Conservation (phyloP, 2,888 invertebrate genomes). For the Cyrtodaria siliqua region DNA sequence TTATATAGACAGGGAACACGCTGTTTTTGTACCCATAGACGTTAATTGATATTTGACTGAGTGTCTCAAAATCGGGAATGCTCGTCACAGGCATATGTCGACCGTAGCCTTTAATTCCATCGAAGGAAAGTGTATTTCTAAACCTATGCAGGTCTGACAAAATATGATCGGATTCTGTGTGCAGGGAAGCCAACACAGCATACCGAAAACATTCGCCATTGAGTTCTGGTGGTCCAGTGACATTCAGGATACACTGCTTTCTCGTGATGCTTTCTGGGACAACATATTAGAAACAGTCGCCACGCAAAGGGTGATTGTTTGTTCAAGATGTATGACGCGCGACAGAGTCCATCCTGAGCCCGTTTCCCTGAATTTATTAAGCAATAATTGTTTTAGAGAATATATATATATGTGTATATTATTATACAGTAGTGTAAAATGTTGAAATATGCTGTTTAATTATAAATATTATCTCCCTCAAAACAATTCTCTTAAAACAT, state of each 20-base stretch:
- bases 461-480: too few relatives aligned
- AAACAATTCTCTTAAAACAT: too few relatives aligned
- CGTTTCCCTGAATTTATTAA: constrained; percentile 11
- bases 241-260: constrained; percentile 4
- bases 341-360: constrained; percentile 4
- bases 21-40: too few relatives aligned
- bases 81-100: too few relatives aligned
- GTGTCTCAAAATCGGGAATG: too few relatives aligned
- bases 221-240: constrained; percentile 6
- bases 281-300: not conserved
- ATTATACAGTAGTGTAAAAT: too few relatives aligned
- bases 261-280: not conserved
- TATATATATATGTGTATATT: too few relatives aligned
- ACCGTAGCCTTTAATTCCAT: too few relatives aligned
- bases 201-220: constrained; percentile 13
- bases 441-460: too few relatives aligned
- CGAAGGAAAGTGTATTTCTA: too few relatives aligned
- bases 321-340: constrained; percentile 7
- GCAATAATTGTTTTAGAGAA: not conserved
- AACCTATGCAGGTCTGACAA: constrained; percentile 7
- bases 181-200: constrained; percentile 10
- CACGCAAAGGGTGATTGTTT: constrained; percentile 18
- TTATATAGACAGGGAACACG: too few relatives aligned
- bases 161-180: not conserved
- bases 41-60: too few relatives aligned